phyloP scores from a whole-genome alignment of 1,140 invertebrate genomes.

The Psilanteris sp. region DNA sequence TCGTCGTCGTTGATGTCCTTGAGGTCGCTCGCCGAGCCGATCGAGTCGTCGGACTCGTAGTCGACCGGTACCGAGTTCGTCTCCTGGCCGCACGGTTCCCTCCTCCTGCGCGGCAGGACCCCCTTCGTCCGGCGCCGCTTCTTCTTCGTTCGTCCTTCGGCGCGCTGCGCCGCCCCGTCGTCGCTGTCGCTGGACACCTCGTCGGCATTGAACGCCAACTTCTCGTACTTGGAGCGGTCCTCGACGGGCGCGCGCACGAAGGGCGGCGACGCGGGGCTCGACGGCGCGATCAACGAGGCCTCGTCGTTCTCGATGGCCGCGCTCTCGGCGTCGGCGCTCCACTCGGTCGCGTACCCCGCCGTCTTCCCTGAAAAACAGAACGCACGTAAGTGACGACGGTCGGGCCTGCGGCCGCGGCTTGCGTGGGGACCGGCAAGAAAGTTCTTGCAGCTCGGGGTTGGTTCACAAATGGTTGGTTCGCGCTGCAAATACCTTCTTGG shows the following conservation, averaged over 20 bases:
- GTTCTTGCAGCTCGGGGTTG: slow-evolving; percentile 31
- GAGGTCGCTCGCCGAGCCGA: slow-evolving; percentile 87
- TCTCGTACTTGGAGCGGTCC: slow-evolving; percentile 90
- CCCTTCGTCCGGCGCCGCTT: slow-evolving; percentile 71
- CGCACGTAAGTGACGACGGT: too few species aligned
- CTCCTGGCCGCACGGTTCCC: slow-evolving; percentile 48
- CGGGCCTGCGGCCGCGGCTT: too few species aligned
- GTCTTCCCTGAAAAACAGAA: slow-evolving; percentile 68
- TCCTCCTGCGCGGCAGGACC: slow-evolving; percentile 69
- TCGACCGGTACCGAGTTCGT: slow-evolving; percentile 51
- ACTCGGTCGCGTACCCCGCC: slow-evolving; percentile 64
- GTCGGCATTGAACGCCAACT: slow-evolving; percentile 83
- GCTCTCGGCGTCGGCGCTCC: slow-evolving; percentile 66
- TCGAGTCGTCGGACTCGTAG: slow-evolving; percentile 84
- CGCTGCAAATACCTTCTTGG: slow-evolving; percentile 28
- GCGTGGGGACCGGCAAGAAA: slow-evolving; percentile 6
- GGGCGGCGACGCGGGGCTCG: slow-evolving; percentile 76
- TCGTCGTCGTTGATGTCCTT: slow-evolving; percentile 82
- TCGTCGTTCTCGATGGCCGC: slow-evolving; percentile 70
- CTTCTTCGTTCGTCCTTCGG: slow-evolving; percentile 67
- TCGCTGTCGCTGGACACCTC: slow-evolving; percentile 83
- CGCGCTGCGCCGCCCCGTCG: slow-evolving; percentile 71
- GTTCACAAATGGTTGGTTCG: too few species aligned
- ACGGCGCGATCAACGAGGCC: slow-evolving; percentile 67
- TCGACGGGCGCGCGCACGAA: slow-evolving; percentile 85